A percentile compares a stretch with the other conserved stretches of the same genome.
phyloP scores from a whole-genome alignment of 2,888 invertebrate genomes.

The Gisinianus flammeolus region DNA sequence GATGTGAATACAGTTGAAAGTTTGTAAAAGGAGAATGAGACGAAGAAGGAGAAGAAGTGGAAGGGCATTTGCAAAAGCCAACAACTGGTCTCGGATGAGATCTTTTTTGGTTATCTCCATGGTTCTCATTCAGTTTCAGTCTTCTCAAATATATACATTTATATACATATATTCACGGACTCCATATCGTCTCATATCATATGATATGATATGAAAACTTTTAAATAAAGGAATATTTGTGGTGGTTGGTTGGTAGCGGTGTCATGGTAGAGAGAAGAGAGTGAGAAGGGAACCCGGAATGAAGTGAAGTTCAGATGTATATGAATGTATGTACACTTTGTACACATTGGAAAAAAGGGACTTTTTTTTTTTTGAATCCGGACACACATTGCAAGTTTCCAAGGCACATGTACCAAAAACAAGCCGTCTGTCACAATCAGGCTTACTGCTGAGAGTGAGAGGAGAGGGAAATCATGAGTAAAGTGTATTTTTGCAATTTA shows the following conservation, averaged over 20 bases:
- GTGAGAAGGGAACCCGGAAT: no score
- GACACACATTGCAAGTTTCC: slow-evolving; percentile 19
- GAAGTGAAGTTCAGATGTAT: no score
- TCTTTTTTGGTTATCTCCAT: slow-evolving; percentile 28
- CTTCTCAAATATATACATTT: not conserved
- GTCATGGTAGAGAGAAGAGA: no score
- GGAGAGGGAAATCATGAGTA: no score
- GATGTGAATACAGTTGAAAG: not conserved
- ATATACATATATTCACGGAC: not conserved
- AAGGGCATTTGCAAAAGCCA: slow-evolving; percentile 17
- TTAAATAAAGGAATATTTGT: no score
- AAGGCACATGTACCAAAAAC: no score
- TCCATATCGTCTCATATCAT: no score
- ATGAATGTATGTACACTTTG: no score
- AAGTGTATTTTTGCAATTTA: no score
- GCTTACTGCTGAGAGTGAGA: slow-evolving; percentile 13
- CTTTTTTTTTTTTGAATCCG: slow-evolving; percentile 21
- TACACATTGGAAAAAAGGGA: no score
- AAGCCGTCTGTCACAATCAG: slow-evolving; percentile 47
- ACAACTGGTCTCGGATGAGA: slow-evolving; percentile 30
- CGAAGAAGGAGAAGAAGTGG: not conserved
- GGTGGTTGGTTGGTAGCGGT: no score
- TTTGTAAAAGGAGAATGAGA: not conserved
- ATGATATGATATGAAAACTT: no score
- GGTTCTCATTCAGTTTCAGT: slow-evolving; percentile 16